A percentile compares a stretch with the other conserved stretches of the same genome.
These are phyloP conservation scores for Prionailurus viverrinus DNA, from an alignment of 2,113 vertebrate species.

Conservation along the genomic window DNA sequence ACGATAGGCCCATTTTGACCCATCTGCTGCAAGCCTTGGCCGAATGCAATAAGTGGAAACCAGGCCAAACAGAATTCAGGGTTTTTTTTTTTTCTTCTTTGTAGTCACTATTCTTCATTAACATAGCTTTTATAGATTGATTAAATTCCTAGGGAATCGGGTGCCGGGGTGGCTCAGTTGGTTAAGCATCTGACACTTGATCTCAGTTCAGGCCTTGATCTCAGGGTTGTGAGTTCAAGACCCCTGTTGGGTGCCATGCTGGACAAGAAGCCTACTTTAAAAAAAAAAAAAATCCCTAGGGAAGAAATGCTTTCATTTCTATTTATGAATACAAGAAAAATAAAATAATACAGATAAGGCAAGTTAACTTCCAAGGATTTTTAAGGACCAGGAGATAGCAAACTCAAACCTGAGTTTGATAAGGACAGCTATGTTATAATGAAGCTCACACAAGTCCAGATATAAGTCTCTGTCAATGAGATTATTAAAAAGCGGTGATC, in stretches of 20 bases:
- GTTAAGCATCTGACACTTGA: no score
- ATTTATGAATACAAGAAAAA: neutral
- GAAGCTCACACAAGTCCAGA: neutral
- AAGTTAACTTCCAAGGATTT: conserved; percentile 12
- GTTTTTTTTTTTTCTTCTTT: neutral
- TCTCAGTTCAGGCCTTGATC: no score
- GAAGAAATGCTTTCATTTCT: neutral
- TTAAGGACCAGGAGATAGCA: neutral
- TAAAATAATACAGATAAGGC: neutral
- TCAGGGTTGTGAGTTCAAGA: no score
- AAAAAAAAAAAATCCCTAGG: neutral
- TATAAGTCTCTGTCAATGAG: neutral
- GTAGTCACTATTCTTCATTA: neutral
- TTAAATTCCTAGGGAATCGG: neutral
- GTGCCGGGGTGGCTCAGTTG: no score
- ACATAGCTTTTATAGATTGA: neutral
- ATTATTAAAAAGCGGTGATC: neutral
- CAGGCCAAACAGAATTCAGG: conserved; percentile 9
- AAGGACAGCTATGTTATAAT: neutral
- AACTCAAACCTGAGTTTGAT: neutral
- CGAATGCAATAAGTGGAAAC: neutral
- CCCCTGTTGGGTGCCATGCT: no score
- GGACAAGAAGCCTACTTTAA: no score
- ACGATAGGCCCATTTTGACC: neutral
- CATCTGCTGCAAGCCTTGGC: neutral